phyloP scores from a whole-genome alignment of 2,797 vertebrate genomes.

The Acanthurus lineatus region DNA sequence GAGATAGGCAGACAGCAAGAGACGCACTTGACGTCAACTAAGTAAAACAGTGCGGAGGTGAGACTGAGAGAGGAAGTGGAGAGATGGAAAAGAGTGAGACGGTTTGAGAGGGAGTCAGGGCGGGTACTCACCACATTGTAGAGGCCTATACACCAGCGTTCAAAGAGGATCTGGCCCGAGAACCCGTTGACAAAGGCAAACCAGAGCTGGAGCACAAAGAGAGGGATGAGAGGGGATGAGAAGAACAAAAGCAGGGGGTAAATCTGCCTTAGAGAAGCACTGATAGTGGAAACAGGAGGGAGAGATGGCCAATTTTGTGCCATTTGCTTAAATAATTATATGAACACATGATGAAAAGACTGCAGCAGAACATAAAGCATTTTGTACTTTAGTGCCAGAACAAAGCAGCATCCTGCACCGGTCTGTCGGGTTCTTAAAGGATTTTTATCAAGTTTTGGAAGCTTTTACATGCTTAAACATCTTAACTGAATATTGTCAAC shows the following conservation, averaged over 20 bases:
- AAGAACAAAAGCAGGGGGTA: constrained; percentile 51
- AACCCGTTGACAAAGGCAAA: constrained; percentile 99
- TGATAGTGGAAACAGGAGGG: constrained; percentile 42
- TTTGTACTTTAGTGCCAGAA: neutral
- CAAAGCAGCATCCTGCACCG: neutral
- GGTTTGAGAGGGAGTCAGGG: constrained; percentile 29
- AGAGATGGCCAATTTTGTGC: constrained; percentile 8
- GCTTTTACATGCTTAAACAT: neutral
- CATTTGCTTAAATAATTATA: constrained; percentile 12
- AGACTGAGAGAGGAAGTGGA: constrained; percentile 2
- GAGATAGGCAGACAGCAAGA: constrained; percentile 27
- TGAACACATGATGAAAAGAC: neutral
- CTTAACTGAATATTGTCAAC: neutral
- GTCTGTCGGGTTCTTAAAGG: neutral
- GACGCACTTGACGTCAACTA: constrained; percentile 23
- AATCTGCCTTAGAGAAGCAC: constrained; percentile 50
- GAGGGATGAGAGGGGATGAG: constrained; percentile 77
- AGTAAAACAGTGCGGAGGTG: neutral
- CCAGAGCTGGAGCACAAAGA: constrained; percentile 95
- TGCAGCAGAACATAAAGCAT: neutral
- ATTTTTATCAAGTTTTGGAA: neutral
- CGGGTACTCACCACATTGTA: constrained; percentile 97
- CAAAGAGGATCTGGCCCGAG: constrained; percentile 99
- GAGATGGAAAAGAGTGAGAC: constrained; percentile 40
- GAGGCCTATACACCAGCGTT: constrained; percentile 98